Evolutionary conservation across 2,113 vertebrate species (phyloP).

Genomic region (Pseudolaguvia tuberculata): DNA sequence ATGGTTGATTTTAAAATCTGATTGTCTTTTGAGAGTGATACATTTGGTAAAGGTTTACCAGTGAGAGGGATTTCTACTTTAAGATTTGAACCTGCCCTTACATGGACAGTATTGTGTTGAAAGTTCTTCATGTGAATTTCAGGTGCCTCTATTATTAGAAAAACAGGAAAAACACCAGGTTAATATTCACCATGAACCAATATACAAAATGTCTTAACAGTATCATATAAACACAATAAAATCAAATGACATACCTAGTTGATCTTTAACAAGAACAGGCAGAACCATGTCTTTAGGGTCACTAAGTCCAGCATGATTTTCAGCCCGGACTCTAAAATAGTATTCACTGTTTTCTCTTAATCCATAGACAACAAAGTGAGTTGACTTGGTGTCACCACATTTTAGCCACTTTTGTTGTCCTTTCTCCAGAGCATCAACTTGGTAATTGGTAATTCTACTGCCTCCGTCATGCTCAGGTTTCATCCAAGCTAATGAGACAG

Average conservation of each 20-base stretch:
- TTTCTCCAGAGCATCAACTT: constrained; percentile 89
- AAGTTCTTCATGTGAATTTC: constrained; percentile 91
- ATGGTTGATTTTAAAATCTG: constrained; percentile 83
- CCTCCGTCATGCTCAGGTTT: constrained; percentile 97
- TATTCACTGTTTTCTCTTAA: constrained; percentile 90
- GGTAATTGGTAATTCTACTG: constrained; percentile 85
- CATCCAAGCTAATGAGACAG: constrained; percentile 83
- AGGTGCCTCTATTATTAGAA: constrained; percentile 79
- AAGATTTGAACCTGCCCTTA: constrained; percentile 89
- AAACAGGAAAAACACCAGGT: constrained; percentile 15
- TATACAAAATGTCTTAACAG: background rate
- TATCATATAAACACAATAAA: background rate
- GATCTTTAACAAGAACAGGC: constrained; percentile 88
- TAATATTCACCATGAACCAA: background rate
- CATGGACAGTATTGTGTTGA: constrained; percentile 87
- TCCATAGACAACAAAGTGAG: constrained; percentile 79
- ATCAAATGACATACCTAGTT: constrained; percentile 73
- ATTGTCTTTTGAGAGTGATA: constrained; percentile 83
- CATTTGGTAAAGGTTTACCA: constrained; percentile 88
- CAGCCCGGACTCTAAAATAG: constrained; percentile 91
- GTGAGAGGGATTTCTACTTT: constrained; percentile 93
- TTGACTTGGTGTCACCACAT: constrained; percentile 84
- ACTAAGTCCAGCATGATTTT: constrained; percentile 92
- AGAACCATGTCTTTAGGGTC: constrained; percentile 84
- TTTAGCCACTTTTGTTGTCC: constrained; percentile 94